Evolutionary conservation across 2,888 invertebrate species (phyloP).

Genomic region (Drosophila prostipennis): DNA sequence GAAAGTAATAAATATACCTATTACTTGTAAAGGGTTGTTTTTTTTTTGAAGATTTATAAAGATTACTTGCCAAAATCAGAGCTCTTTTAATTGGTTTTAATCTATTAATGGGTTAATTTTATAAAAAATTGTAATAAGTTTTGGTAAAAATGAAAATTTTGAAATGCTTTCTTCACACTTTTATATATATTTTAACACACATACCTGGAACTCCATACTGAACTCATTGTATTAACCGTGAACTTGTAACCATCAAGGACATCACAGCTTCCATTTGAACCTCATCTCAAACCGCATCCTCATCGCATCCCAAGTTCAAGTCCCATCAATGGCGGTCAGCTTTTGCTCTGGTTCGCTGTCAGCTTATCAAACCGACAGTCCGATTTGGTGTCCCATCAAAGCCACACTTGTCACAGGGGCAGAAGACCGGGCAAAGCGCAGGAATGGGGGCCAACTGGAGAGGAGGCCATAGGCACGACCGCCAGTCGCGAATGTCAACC

Average conservation of each 20-base stretch:
- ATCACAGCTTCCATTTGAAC: not conserved
- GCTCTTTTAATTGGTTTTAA: no score
- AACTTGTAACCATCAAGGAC: not conserved
- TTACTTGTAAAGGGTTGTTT: no score
- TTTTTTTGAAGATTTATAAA: no score
- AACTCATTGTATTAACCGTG: no score
- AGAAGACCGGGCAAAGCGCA: constrained; percentile 7
- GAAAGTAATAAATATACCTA: no score
- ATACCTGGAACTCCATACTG: no score
- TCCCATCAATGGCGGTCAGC: constrained; percentile 4
- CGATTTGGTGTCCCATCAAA: constrained; percentile 21
- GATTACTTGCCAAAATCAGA: no score
- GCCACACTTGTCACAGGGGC: constrained; percentile 46
- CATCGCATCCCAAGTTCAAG: constrained; percentile 2
- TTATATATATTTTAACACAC: no score
- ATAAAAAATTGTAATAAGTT: no score
- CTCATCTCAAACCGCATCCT: not conserved
- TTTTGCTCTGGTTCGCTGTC: constrained; percentile 1
- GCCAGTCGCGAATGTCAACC: constrained; percentile 58
- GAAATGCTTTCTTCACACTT: no score
- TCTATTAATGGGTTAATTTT: no score
- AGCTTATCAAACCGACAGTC: constrained; percentile 7
- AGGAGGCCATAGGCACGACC: constrained; percentile 52
- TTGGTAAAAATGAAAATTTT: no score
- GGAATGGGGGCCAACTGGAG: constrained; percentile 3